These are phyloP conservation scores for Deilephila porcellus DNA, from an alignment of 2,888 invertebrate species.

Conservation along the genomic window DNA sequence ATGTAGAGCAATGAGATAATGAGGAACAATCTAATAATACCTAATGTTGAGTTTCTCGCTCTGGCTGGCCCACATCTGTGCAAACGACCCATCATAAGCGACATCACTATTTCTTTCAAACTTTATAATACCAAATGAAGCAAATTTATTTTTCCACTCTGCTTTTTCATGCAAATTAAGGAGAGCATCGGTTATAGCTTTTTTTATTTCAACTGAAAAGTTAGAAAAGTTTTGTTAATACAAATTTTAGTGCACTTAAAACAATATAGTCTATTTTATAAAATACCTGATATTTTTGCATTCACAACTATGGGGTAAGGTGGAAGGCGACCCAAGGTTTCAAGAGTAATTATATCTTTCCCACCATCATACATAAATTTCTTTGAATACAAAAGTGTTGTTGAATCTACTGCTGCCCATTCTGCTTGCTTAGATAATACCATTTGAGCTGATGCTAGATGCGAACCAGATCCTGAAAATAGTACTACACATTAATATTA, in stretches of 20 bases:
- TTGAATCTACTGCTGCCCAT: conserved; percentile 87
- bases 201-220: conserved; percentile 72
- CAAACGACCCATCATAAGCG: conserved; percentile 78
- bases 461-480: conserved; percentile 83
- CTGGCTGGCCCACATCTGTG: conserved; percentile 80
- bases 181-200: conserved; percentile 69
- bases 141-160: conserved; percentile 73
- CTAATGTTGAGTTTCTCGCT: conserved; percentile 79
- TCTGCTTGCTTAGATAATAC: conserved; percentile 86
- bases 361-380: conserved; percentile 84
- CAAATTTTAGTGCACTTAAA: conserved; percentile 2
- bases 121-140: conserved; percentile 78
- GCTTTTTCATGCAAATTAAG: conserved; percentile 66
- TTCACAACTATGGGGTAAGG: conserved; percentile 87
- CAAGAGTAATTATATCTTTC: conserved; percentile 83
- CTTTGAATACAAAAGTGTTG: conserved; percentile 81
- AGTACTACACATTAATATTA: conserved; percentile 9
- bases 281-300: conserved; percentile 81
- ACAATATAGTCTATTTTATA: not conserved
- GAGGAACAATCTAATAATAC: conserved; percentile 80
- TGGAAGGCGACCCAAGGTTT: conserved; percentile 87
- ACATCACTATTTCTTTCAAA: conserved; percentile 74
- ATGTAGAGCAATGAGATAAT: conserved; percentile 71
- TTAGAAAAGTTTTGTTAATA: not conserved
- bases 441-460: conserved; percentile 86